phyloP scores from a whole-genome alignment of 2,888 invertebrate genomes.

The Palloptera scutellata region DNA sequence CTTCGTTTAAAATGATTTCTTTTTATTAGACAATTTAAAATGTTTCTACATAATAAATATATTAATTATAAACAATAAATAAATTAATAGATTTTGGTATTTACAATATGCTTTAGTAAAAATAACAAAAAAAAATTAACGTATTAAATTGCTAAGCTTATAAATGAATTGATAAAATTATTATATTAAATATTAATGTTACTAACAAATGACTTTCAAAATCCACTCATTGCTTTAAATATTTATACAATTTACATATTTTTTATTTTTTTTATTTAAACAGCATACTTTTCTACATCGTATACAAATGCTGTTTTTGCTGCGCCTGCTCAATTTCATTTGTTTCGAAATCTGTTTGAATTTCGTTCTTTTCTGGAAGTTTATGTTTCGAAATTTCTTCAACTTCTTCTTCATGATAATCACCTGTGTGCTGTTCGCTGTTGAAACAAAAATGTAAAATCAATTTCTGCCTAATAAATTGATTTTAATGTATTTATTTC shows the following conservation, averaged over 20 bases:
- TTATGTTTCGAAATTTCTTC: constrained; percentile 40
- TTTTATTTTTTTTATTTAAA: constrained; percentile 37
- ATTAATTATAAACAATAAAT: too few relatives aligned
- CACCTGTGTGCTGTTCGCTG: neutral
- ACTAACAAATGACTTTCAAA: neutral
- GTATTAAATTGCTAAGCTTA: too few relatives aligned
- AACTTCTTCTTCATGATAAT: constrained; percentile 52
- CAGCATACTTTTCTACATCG: constrained; percentile 31
- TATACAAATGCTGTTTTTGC: constrained; percentile 13
- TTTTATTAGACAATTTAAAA: too few relatives aligned
- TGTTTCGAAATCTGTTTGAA: constrained; percentile 14
- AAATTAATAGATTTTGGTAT: too few relatives aligned
- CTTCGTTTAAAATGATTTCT: too few relatives aligned
- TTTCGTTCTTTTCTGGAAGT: constrained; percentile 25
- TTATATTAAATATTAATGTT: too few relatives aligned
- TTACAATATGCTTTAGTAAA: too few relatives aligned
- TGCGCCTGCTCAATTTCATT: constrained; percentile 20
- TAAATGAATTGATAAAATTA: too few relatives aligned
- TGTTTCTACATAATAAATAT: too few relatives aligned
- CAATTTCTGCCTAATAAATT: constrained; percentile 1
- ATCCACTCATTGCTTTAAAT: constrained; percentile 13
- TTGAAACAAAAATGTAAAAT: neutral
- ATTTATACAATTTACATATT: constrained; percentile 40
- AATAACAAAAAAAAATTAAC: too few relatives aligned
- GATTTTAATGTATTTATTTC: constrained; percentile 7